Evolutionary conservation across 2,113 vertebrate genomes (phyloP).

Genomic region (Takifugu flavidus): DNA sequence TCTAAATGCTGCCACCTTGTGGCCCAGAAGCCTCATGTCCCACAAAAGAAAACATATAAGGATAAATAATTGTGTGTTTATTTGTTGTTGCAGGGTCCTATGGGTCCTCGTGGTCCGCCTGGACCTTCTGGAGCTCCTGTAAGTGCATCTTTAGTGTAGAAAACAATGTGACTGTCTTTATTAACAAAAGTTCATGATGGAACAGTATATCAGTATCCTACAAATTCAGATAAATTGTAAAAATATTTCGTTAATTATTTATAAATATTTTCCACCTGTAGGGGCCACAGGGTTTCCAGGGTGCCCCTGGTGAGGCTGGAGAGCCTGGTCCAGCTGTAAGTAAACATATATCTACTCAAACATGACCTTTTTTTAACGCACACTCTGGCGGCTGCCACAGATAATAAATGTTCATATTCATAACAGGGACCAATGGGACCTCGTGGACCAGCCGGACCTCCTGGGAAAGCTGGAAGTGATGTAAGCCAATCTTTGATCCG

Average conservation of each 20-base stretch:
- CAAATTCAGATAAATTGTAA: not conserved
- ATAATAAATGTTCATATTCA: constrained; percentile 10
- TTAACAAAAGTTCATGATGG: not conserved
- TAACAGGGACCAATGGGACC: constrained; percentile 88
- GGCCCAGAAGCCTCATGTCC: constrained; percentile 1
- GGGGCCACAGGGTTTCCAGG: constrained; percentile 98
- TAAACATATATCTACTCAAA: constrained; percentile 40
- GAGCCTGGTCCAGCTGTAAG: constrained; percentile 88
- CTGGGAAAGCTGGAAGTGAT: constrained; percentile 92
- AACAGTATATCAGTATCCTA: not conserved
- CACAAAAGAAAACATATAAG: not conserved
- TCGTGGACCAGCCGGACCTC: constrained; percentile 86
- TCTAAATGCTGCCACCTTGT: constrained; percentile 45
- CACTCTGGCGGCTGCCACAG: not conserved
- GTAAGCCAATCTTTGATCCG: constrained; percentile 71
- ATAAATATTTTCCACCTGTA: constrained; percentile 34
- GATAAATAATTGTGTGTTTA: not conserved
- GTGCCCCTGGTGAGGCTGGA: constrained; percentile 87
- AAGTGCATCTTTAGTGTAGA: constrained; percentile 63
- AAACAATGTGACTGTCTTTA: not conserved
- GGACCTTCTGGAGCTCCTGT: constrained; percentile 88
- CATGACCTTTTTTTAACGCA: not conserved
- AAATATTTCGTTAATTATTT: constrained; percentile 21
- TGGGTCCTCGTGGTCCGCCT: constrained; percentile 93
- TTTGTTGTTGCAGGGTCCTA: constrained; percentile 81